Conservation (phyloP, 2,888 invertebrate species). For the Scaptomyza parva region DNA sequence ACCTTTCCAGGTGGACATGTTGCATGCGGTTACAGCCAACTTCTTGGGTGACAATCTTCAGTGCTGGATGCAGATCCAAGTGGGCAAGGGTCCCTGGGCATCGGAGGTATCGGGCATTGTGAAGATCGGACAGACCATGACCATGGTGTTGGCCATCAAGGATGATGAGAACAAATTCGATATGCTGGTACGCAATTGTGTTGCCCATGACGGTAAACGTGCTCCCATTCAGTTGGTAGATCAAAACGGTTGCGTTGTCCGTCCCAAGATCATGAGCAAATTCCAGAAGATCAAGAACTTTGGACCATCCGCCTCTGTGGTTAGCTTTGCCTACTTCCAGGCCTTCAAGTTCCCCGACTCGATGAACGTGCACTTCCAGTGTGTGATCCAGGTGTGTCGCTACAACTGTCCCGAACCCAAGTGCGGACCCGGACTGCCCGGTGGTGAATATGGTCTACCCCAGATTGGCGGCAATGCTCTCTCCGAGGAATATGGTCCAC, state of each 20-base stretch:
- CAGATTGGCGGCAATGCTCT: conserved; percentile 86
- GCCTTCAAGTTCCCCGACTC: conserved; percentile 98
- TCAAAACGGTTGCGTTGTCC: conserved; percentile 96
- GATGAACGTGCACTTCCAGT: conserved; percentile 98
- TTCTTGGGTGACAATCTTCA: conserved; percentile 97
- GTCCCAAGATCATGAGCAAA: conserved; percentile 97
- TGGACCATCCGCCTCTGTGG: conserved; percentile 96
- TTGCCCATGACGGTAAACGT: conserved; percentile 96
- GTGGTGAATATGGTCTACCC: conserved; percentile 88
- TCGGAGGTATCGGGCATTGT: conserved; percentile 98
- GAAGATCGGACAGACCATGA: conserved; percentile 98
- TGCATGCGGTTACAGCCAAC: conserved; percentile 97
- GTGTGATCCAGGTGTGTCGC: conserved; percentile 97
- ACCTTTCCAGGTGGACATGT: conserved; percentile 98
- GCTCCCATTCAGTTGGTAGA: conserved; percentile 97
- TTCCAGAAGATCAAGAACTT: conserved; percentile 98
- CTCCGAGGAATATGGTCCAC: conserved; percentile 89
- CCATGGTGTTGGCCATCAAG: conserved; percentile 97
- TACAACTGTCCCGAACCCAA: conserved; percentile 97
- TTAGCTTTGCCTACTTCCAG: conserved; percentile 98
- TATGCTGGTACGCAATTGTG: conserved; percentile 97
- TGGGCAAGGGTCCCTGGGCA: conserved; percentile 98
- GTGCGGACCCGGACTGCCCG: conserved; percentile 88
- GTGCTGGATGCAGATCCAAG: conserved; percentile 99
- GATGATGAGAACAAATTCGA: conserved; percentile 98